A percentile compares a stretch with the other conserved stretches of the same genome.
Evolutionary conservation across 2,888 invertebrate genomes (phyloP).

Genomic region (Tipula helvola): DNA sequence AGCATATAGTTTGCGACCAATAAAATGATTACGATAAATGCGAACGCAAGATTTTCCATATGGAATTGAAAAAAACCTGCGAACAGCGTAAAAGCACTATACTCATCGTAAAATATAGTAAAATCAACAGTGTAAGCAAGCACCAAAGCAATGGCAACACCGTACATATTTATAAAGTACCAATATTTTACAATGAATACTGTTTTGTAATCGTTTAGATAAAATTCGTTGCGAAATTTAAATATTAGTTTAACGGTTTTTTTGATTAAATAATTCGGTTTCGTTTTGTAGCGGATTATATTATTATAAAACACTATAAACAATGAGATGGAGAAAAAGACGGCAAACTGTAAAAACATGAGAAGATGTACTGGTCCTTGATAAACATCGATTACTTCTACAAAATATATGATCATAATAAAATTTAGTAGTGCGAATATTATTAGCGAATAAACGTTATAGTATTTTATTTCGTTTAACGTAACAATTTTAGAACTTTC

Average conservation of each 20-base stretch:
- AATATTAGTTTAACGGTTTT: neutral
- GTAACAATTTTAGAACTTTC: neutral
- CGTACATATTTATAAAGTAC: neutral
- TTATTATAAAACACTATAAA: neutral
- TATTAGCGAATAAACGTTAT: neutral
- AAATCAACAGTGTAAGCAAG: neutral
- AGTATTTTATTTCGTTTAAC: neutral
- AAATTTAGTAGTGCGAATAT: neutral
- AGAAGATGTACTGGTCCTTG: neutral
- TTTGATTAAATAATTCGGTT: neutral
- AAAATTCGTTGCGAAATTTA: neutral
- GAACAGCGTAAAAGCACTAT: neutral
- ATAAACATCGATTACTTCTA: neutral
- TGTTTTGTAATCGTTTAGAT: neutral
- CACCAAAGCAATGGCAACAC: neutral
- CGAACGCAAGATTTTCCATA: neutral
- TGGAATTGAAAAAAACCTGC: neutral
- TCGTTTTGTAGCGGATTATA: neutral
- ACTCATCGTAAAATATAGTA: neutral
- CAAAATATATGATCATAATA: neutral
- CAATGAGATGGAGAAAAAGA: no score
- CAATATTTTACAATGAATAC: neutral
- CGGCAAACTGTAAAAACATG: no score
- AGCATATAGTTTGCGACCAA: neutral
- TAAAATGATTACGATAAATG: neutral